Base-by-base conservation (phyloP, 1,140 invertebrate genomes). In the Drosophila nigromelanica region DNA sequence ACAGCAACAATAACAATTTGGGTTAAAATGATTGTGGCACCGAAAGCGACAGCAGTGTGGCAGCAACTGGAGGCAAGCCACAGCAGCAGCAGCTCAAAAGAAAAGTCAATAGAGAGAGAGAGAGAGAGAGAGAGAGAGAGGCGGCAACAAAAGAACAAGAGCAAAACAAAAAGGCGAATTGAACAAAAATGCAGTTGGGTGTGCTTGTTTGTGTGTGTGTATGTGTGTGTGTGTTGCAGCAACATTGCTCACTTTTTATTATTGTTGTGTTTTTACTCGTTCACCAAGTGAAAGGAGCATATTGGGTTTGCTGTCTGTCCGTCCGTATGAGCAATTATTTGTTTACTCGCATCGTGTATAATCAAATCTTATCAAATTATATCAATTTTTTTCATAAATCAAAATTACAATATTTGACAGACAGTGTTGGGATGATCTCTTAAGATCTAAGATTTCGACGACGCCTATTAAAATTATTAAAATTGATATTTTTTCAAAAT, bases 11-110 rank as follows among this genome's bases (percentile, higher is more conserved):
- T 62, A 70, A 80, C 75, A 82, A 87, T 89, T 79, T 89, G 75
- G 82, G 79, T 82, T 87, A 89, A 87, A 87, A 87, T 89, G 73
- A 89, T 87, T 89, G 78, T 66, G 68, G 55, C 55, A 56, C 59
- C 70, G 37, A 60, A 73, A 68, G 62, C 68, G 80, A 60, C 54
- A 56, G 50, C 62, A 14, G 55, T 48, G 39, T 52, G 59, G 64
- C 33, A 18, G 50, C 55, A 77, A 76, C 77, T 45, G 54, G 58
- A 18, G 12, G 50, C 55, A 62, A 76, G 76, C 27, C 78, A 55
- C 42, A 54, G 27, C 59, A 73, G 52, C 64, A 66, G 51, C 74
- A 59, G 52, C 47, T 81, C 70, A 73, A 69, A 64, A 59, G 73
- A 72, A 61, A 48, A 78, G 71, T 79, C 80, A 72, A 86, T 77